These are phyloP conservation scores for Marasmarcha lunaedactyla DNA, from an alignment of 2,888 invertebrate genomes.

Conservation along the genomic window DNA sequence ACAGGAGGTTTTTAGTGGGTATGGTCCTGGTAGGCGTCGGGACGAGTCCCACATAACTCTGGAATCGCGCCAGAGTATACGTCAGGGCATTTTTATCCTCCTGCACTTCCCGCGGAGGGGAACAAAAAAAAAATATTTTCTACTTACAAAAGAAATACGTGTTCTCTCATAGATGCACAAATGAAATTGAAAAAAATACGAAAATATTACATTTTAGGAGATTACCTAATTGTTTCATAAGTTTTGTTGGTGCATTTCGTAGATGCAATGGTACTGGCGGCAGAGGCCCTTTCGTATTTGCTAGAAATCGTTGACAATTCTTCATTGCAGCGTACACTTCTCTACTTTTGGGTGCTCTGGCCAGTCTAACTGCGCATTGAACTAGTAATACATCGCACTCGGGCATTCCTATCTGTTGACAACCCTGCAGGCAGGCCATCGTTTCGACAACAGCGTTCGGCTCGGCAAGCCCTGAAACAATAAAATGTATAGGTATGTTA, in stretches of 20 bases:
- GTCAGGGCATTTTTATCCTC: no score
- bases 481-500: neutral
- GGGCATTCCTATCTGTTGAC: conserved; percentile 85
- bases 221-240: conserved; percentile 80
- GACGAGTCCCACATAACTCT: no score
- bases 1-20: no score
- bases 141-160: no score
- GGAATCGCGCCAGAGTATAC: no score
- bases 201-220: no score
- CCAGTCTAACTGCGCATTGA: conserved; percentile 82
- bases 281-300: conserved; percentile 74
- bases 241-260: conserved; percentile 82
- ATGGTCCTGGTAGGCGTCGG: no score
- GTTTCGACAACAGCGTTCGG: conserved; percentile 75
- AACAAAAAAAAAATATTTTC: no score
- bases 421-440: conserved; percentile 81
- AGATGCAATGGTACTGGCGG: conserved; percentile 83
- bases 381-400: conserved; percentile 83
- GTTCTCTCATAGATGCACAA: no score
- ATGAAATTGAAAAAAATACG: no score
- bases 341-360: conserved; percentile 80
- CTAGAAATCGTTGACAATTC: conserved; percentile 72
- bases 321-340: conserved; percentile 72
- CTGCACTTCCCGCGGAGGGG: no score
- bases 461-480: conserved; percentile 74